Percentiles rank a stretch among this genome's conserved stretches.
Evolutionary conservation across 2,888 invertebrate species (phyloP).

Genomic region (Lasioglossum leucozonium): DNA sequence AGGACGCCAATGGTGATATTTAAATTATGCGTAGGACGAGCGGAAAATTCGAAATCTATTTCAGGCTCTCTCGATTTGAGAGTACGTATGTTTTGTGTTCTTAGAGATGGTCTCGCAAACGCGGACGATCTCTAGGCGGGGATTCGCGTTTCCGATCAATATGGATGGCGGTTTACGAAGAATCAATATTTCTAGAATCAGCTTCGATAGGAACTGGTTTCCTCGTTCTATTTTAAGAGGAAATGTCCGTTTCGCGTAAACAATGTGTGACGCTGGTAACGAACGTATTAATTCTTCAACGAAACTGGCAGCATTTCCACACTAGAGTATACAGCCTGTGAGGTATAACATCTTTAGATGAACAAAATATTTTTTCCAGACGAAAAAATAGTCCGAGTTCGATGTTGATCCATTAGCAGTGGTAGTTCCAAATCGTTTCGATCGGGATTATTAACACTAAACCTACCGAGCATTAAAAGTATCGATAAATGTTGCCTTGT

Average conservation of each 20-base stretch:
- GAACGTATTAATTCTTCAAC: background rate
- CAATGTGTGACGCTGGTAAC: background rate
- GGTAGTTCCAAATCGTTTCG: background rate
- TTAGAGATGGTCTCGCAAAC: background rate
- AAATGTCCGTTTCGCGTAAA: background rate
- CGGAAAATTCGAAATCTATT: background rate
- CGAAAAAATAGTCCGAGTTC: background rate
- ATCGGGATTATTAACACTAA: no score
- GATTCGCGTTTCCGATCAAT: background rate
- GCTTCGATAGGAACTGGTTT: background rate
- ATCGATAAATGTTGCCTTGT: no score
- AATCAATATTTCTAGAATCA: background rate
- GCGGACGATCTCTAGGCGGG: background rate
- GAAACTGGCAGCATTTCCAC: background rate
- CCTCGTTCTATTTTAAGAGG: background rate
- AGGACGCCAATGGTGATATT: background rate
- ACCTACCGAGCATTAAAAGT: no score
- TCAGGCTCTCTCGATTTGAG: background rate
- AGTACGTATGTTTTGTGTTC: background rate
- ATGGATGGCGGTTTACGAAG: background rate
- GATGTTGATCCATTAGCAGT: no score
- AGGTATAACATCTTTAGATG: background rate
- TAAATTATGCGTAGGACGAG: background rate
- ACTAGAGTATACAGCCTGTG: background rate
- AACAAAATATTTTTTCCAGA: background rate